These are phyloP conservation scores for Coilia nasus DNA, from an alignment of 2,797 vertebrate species.

Conservation along the genomic window DNA sequence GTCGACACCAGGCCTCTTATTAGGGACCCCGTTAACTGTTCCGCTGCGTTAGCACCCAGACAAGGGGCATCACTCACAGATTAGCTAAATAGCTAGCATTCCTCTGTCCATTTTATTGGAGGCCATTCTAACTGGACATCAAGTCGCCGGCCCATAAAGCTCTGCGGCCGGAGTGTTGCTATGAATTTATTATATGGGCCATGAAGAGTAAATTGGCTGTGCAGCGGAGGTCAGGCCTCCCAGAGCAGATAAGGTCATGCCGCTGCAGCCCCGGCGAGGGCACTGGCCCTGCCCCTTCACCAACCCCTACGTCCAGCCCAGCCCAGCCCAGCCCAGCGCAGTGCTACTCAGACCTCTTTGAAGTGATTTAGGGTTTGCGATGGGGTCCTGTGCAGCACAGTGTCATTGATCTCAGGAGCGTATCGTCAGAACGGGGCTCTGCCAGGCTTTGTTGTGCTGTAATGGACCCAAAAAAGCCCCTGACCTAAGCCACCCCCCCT, in stretches of 20 bases:
- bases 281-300: constrained; percentile 34
- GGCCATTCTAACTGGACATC: constrained; percentile 40
- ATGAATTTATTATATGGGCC: constrained; percentile 57
- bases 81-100: constrained; percentile 57
- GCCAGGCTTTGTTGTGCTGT: constrained; percentile 49
- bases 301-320: constrained; percentile 38
- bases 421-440: constrained; percentile 44
- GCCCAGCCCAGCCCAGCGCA: background rate
- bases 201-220: constrained; percentile 51
- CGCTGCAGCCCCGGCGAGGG: constrained; percentile 47
- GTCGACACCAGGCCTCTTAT: constrained; percentile 36
- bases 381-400: constrained; percentile 34
- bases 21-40: constrained; percentile 48
- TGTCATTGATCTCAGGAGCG: constrained; percentile 56
- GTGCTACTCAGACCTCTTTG: constrained; percentile 52
- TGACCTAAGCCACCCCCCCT: background rate
- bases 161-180: constrained; percentile 31
- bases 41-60: constrained; percentile 50
- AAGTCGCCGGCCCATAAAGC: constrained; percentile 45
- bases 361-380: constrained; percentile 65
- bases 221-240: constrained; percentile 51
- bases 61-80: constrained; percentile 44
- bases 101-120: constrained; percentile 54
- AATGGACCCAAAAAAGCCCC: constrained; percentile 42
- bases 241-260: constrained; percentile 56